Evolutionary conservation across 2,797 vertebrate species (phyloP), one percentile per base, ranked within the genome.

Genomic region (Rhadinocentrus ornatus): DNA sequence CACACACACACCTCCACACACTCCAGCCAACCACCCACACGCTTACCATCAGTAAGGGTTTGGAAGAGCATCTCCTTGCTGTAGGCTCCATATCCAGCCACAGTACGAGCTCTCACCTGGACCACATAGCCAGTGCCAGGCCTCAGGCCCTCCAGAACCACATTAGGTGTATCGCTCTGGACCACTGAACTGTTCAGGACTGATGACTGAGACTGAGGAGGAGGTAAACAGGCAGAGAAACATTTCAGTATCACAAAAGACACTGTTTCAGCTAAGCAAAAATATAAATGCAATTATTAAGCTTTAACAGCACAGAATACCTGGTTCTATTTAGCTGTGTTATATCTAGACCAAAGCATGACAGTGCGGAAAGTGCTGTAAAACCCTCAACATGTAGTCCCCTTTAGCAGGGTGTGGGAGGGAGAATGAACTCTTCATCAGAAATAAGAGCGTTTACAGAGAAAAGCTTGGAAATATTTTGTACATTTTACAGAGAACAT

Each of bases 41-140:
- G 60, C 96, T 96, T 94, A 98, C 97, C 97, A 0, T 98, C 96
- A 0, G 96, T 97, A 77, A 98, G 95, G 0, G 97, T 98, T 88
- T 98, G 97, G 93, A 98, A 98, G 89, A 96, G 97, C 97, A 98
- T 98, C 88, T 97, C 97, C 71, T 96, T 96, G 20, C 97, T 98
- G 95, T 96, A 98, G 87, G 94, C 96, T 72, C 97, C 97, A 0
- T 96, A 98, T 73, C 97, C 97, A 0, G 96, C 96, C 75, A 96
- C 96, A 0, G 96, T 97, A 69, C 96, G 95, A 18, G 97, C 97
- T 11, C 96, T 94, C 82, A 98, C 97, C 93, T 97, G 96, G 12
- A 98, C 96, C 90, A 96, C 94, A 0, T 98, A 98, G 8, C 97
- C 96, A 15, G 96, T 95, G 55, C 96, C 96, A 0, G 96, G 95